Percentiles rank a stretch among this genome's conserved stretches.
Conservation (phyloP, 2,797 vertebrate genomes). For the Anas bernieri region DNA sequence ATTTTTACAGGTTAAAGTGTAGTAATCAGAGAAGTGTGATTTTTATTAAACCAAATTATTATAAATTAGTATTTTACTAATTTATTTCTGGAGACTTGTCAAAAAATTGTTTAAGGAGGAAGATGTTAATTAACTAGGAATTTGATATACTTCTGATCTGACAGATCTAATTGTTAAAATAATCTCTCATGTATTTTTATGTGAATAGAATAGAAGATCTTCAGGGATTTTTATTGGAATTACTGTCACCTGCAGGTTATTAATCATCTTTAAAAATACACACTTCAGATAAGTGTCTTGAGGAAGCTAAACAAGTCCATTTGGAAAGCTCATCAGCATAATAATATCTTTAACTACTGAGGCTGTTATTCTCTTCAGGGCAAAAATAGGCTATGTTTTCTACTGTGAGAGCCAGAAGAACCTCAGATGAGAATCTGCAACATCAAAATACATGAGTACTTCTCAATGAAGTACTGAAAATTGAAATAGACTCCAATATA, state of each 20-base stretch:
- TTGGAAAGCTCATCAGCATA: neutral
- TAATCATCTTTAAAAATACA: neutral
- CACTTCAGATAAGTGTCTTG: neutral
- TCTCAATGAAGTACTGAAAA: rapidly evolving
- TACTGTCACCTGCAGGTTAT: neutral
- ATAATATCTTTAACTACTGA: neutral
- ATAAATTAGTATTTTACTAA: neutral
- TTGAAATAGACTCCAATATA: neutral
- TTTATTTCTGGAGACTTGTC: neutral
- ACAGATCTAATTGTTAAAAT: neutral
- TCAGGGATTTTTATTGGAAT: constrained; percentile 1
- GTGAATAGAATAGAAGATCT: neutral
- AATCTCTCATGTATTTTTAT: neutral
- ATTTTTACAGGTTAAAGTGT: neutral
- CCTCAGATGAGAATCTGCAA: neutral
- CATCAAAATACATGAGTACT: neutral
- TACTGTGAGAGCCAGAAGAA: neutral
- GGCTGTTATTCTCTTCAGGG: neutral
- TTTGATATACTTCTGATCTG: neutral
- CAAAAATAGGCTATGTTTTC: neutral
- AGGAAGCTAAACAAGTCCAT: neutral
- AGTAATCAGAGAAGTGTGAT: neutral
- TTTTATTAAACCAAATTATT: neutral
- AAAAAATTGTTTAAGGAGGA: neutral
- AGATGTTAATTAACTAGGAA: neutral